Base-by-base conservation (phyloP, 2,888 invertebrate species). In the Scrobipalpa costella region DNA sequence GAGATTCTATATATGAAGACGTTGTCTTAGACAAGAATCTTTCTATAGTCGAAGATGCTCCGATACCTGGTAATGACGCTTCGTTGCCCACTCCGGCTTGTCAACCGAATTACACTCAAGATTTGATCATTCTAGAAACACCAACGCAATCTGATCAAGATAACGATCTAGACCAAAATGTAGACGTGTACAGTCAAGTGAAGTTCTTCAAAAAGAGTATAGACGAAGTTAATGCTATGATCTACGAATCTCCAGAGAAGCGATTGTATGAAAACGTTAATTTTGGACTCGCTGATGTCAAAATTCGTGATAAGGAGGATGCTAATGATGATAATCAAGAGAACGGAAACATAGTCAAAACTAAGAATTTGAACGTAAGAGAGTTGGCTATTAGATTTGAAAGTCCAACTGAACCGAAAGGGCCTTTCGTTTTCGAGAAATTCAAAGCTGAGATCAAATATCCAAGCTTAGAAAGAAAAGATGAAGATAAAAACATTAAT, bases 171-270 rank as follows among this genome's bases (percentile, higher is more conserved):
- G 84, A 88, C 33, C 77, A 83, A 5, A 88, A 88, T 55, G 70
- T 88, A 2, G 92, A 93, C 62, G 94, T 96, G 0, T 96, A 96
- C 74, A 95, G 95, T 70, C 93, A 96, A 90, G 95, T 96, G 0
- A 95, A 95, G 72, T 94, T 95, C 77, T 95, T 95, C 71, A 92
- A 94, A 49, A 92, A 94, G 71, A 95, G 95, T 21, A 94, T 96
- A 49, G 94, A 95, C 55, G 95, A 96, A 83, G 95, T 96, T 0
- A 96, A 96, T 76, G 94, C 90, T 9, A 83, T 91, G 83, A 75
- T 91, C 59, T 78, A 79, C 52, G 82, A 84, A 50, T 15, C 62
- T 13, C 62, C 61, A 1, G 66, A 59, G 17, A 63, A 65, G 15
- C 11, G 55, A 11, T 33, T 83, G 66, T 89, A 90, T 57, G 88